Evolutionary conservation across 2,888 invertebrate genomes (phyloP).

Genomic region (Protodeltote pygarga): DNA sequence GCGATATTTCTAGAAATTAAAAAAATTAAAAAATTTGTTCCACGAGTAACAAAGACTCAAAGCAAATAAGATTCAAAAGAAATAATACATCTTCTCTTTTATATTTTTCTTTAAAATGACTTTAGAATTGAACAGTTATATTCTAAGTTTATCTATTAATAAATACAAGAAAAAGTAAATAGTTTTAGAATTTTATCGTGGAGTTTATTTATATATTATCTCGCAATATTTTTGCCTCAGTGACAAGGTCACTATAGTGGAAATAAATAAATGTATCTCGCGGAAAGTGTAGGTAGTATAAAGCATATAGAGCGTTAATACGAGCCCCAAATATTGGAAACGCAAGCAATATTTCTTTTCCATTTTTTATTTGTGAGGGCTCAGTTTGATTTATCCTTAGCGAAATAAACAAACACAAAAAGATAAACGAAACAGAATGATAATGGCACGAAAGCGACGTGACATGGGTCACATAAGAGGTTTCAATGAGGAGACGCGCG

Average conservation of each 20-base stretch:
- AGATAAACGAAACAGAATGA: constrained; percentile 31
- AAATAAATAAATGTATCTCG: neutral
- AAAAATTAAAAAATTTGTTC: no score
- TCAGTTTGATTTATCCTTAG: constrained; percentile 7
- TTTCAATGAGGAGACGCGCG: constrained; percentile 26
- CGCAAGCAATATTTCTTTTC: neutral
- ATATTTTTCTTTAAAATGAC: constrained; percentile 7
- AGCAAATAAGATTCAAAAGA: no score
- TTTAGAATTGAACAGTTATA: constrained; percentile 17
- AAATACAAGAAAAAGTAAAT: no score
- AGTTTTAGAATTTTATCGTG: neutral
- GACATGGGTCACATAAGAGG: constrained; percentile 47
- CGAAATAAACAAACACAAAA: constrained; percentile 24
- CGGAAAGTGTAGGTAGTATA: neutral
- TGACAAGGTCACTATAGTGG: neutral
- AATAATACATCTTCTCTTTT: constrained; percentile 7
- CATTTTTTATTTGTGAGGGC: constrained; percentile 1
- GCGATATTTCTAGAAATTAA: no score
- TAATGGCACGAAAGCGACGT: constrained; percentile 33
- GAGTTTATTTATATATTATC: neutral
- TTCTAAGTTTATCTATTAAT: no score
- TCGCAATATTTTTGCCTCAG: neutral
- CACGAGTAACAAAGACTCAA: no score
- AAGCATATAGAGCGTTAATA: neutral
- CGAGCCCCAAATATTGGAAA: constrained; percentile 4